These are phyloP conservation scores for Brachypteracias leptosomus DNA, from an alignment of 2,113 vertebrate genomes.

Conservation along the genomic window DNA sequence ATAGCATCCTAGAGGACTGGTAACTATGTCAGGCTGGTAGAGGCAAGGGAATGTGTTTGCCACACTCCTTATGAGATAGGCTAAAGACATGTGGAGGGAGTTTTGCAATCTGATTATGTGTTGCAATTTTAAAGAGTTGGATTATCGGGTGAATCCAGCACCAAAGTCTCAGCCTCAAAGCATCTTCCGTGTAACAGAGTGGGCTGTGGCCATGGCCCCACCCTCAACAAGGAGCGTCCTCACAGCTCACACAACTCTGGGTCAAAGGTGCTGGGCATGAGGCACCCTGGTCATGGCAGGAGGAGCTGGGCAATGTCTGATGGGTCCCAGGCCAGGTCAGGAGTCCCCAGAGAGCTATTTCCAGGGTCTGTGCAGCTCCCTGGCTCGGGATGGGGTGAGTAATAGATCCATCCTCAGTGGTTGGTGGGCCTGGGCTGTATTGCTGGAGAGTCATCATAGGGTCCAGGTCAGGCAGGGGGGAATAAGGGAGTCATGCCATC, in stretches of 20 bases:
- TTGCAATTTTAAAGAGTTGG: background rate
- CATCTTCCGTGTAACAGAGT: background rate
- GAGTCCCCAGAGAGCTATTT: background rate
- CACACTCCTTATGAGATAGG: background rate
- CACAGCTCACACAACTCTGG: background rate
- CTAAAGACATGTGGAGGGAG: background rate
- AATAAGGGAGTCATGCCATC: accelerated
- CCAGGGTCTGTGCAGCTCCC: background rate
- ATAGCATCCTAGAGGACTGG: background rate
- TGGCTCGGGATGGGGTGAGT: background rate
- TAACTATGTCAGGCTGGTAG: background rate
- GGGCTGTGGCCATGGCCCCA: background rate
- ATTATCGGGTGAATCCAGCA: background rate
- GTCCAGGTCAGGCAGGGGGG: background rate
- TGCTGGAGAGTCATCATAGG: accelerated
- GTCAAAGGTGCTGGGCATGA: background rate
- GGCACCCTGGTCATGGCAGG: background rate
- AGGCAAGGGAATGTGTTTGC: background rate
- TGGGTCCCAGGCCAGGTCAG: accelerated
- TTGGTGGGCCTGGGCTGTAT: accelerated
- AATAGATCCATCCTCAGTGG: background rate
- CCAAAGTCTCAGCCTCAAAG: background rate
- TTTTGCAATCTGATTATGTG: background rate
- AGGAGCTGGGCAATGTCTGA: background rate
- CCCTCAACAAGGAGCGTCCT: background rate